A percentile compares a stretch with the other conserved stretches of the same genome.
Conservation (phyloP, 2,113 vertebrate species). For the Pontoporia blainvillei region DNA sequence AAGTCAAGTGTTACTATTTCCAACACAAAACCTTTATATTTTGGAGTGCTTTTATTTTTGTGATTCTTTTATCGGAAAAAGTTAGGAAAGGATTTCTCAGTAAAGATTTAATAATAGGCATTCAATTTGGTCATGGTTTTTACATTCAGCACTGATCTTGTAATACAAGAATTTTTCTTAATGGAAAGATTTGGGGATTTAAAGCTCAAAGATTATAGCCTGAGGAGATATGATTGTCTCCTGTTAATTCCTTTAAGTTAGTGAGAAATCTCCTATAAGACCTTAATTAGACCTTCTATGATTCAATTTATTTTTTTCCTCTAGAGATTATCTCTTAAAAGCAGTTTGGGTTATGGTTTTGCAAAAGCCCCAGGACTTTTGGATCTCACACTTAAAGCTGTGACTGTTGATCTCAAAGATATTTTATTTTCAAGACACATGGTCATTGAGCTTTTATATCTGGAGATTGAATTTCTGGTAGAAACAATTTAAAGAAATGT, state of each 20-base stretch:
- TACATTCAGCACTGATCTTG: background rate
- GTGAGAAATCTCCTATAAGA: background rate
- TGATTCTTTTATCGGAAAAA: background rate
- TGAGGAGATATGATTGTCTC: background rate
- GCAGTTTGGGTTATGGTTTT: background rate
- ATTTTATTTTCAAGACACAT: slow-evolving; percentile 30
- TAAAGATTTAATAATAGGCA: background rate
- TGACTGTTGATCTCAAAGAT: slow-evolving; percentile 36
- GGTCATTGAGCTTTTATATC: slow-evolving; percentile 25
- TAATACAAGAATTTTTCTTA: background rate
- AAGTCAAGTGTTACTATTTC: background rate
- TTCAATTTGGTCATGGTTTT: background rate
- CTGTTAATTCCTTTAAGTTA: background rate
- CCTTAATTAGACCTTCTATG: slow-evolving; percentile 17
- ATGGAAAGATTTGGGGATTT: slow-evolving; percentile 10
- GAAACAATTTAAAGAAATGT: slow-evolving; percentile 1
- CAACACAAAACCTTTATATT: background rate
- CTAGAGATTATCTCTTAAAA: slow-evolving; percentile 27
- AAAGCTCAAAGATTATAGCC: background rate
- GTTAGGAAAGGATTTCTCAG: slow-evolving; percentile 10
- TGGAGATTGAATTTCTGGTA: slow-evolving; percentile 37
- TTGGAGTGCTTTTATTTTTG: background rate
- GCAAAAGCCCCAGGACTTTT: background rate
- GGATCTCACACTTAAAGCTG: background rate
- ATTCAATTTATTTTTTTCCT: background rate